Conservation (phyloP, 2,113 vertebrate genomes). For the Platycercus adscitus region DNA sequence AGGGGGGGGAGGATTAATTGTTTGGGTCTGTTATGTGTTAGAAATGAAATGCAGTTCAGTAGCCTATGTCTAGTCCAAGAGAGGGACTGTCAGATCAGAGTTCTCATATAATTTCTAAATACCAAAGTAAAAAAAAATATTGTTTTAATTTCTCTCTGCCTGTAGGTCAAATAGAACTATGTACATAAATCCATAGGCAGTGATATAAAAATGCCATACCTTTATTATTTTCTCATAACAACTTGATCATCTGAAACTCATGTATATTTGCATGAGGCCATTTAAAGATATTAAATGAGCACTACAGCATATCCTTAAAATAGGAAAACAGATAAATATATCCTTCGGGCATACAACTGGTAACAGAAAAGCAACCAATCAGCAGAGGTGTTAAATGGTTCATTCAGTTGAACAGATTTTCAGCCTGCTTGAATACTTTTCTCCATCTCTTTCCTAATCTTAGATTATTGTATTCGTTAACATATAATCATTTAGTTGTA, state of each 20-base stretch:
- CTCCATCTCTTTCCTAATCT: not conserved
- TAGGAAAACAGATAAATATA: slow-evolving; percentile 16
- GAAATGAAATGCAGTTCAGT: not conserved
- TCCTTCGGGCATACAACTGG: not conserved
- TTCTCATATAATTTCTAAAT: not conserved
- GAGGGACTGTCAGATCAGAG: not conserved
- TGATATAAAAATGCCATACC: not conserved
- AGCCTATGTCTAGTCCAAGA: not conserved
- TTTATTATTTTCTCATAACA: slow-evolving; percentile 4
- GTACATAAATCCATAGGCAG: not conserved
- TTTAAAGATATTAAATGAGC: not conserved
- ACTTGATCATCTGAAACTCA: not conserved
- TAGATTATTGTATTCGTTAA: not conserved
- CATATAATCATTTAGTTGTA: slow-evolving; percentile 15
- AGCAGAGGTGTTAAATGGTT: not conserved
- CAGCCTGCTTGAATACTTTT: not conserved
- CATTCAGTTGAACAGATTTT: not conserved
- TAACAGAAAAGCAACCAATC: not conserved
- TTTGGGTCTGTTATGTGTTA: not conserved
- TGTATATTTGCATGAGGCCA: not conserved
- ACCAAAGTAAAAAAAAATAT: not conserved
- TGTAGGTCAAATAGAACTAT: not conserved
- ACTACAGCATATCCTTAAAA: not conserved
- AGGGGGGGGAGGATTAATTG: not conserved
- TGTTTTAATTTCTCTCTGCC: not conserved